phyloP scores from a whole-genome alignment of 2,888 invertebrate species.

The Caenorhabditis sp. region DNA sequence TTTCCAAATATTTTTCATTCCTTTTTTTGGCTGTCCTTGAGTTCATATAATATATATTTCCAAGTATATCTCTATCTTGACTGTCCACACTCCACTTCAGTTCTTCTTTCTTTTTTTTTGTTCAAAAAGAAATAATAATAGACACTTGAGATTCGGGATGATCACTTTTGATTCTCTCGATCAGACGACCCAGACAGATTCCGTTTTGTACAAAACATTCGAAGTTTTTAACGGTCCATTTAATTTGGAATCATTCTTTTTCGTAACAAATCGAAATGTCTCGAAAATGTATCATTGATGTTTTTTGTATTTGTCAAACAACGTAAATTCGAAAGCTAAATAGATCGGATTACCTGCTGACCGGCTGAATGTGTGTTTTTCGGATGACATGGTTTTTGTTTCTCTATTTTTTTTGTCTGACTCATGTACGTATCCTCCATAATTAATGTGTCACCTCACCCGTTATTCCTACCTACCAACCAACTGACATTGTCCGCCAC shows the following conservation, averaged over 20 bases:
- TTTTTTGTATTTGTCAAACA: too few relatives aligned
- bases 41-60: not conserved
- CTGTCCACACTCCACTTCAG: not conserved
- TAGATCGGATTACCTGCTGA: slow-evolving; percentile 1
- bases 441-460: not conserved
- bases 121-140: not conserved
- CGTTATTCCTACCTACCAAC: too few relatives aligned
- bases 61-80: not conserved
- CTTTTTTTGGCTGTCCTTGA: not conserved
- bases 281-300: too few relatives aligned
- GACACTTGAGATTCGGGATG: not conserved
- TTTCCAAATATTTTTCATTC: not conserved
- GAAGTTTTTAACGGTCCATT: too few relatives aligned
- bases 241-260: too few relatives aligned
- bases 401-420: not conserved
- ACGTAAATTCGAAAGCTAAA: not conserved
- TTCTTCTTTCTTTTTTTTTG: not conserved
- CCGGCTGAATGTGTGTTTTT: not conserved
- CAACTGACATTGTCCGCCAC: not conserved
- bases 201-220: too few relatives aligned
- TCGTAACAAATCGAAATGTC: too few relatives aligned
- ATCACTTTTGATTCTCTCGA: not conserved
- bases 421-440: not conserved
- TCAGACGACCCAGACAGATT: too few relatives aligned
- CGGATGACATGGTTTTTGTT: not conserved